Base-by-base conservation (phyloP, 2,888 invertebrate species). In the Acholoe squamosa region DNA sequence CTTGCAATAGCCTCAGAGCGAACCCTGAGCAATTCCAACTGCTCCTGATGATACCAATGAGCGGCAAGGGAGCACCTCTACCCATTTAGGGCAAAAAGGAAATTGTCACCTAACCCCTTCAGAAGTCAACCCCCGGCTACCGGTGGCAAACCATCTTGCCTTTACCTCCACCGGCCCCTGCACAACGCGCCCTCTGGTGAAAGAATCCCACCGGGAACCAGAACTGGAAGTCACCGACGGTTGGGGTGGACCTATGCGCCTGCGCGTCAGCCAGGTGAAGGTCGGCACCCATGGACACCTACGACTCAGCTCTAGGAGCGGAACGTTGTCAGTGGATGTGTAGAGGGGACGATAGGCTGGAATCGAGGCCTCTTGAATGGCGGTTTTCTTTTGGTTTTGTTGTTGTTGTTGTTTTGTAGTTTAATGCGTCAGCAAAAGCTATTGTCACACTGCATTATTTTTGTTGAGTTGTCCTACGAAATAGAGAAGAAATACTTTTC, bases 241-340 rank as follows among this genome's bases (percentile, higher is more conserved):
- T 25, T n/a, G 25, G 25, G 71, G 5, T 25, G 61, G 22, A 3
- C 19, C 19, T 7, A 3, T 3, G 22, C 22, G 61, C 61, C n/a
- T 19, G 61, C 61, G 61, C 61, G 14, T 61, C n/a, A 14, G 71
- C 7, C 71, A 71, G 71, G 71, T 71, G 71, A 67, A 67, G 67
- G 67, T 71, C n/a, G 61, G 14, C 19, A 61, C 5, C 61, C 61
- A 16, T 71, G 25, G 71, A 3, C 12, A 71, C 71, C 3, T 28
- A 28, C 5, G 61, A n/a, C 61, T 3, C 25, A 28, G 71, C 71
- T 7, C 7, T n/a, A 22, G 25, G 25, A 71, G 71, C 28, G 71
- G 25, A 71, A 71, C 71, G 71, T 25, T 3, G 28, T 43, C 43
- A 43, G 43, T 43, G 43, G 43, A 43, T 3, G 43, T 43, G 43